A percentile compares a stretch with the other conserved stretches of the same genome.
Evolutionary conservation across 2,797 vertebrate species (phyloP).

Genomic region (Heterohyrax brucei): DNA sequence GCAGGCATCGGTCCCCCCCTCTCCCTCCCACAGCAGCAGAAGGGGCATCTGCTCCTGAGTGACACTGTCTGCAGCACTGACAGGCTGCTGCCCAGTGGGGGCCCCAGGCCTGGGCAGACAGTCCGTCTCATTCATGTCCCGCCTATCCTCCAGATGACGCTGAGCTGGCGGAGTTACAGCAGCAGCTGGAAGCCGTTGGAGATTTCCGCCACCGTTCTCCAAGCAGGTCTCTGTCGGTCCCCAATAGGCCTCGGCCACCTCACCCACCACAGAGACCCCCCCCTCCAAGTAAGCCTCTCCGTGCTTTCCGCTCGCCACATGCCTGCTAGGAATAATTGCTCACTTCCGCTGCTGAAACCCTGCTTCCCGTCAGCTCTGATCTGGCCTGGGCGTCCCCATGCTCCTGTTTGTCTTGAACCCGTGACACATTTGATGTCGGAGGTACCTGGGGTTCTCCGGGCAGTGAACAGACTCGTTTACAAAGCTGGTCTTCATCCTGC

Average conservation of each 20-base stretch:
- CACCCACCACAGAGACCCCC: slow-evolving; percentile 92
- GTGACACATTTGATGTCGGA: background rate
- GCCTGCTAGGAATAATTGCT: slow-evolving; percentile 1
- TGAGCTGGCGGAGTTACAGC: slow-evolving; percentile 86
- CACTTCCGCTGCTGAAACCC: background rate
- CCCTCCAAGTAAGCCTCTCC: slow-evolving; percentile 90
- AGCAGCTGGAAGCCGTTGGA: slow-evolving; percentile 87
- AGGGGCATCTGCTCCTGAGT: background rate
- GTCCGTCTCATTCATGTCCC: background rate
- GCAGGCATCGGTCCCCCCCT: background rate
- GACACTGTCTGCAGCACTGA: background rate
- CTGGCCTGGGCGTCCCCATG: fast-evolving
- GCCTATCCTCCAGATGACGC: slow-evolving; percentile 87
- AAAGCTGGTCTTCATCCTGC: background rate
- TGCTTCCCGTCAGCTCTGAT: background rate
- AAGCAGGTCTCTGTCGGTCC: slow-evolving; percentile 92
- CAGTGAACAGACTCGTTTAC: fast-evolving
- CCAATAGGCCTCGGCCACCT: slow-evolving; percentile 88
- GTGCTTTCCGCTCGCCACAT: background rate
- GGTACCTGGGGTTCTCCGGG: background rate
- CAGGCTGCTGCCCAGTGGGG: background rate
- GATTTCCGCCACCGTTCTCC: slow-evolving; percentile 86
- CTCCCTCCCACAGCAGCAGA: fast-evolving
- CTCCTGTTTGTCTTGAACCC: background rate
- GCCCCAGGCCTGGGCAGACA: background rate